A percentile compares a stretch with the other conserved stretches of the same genome.
Evolutionary conservation across 2,113 vertebrate species (phyloP).

Genomic region (Peromyscus maniculatus): DNA sequence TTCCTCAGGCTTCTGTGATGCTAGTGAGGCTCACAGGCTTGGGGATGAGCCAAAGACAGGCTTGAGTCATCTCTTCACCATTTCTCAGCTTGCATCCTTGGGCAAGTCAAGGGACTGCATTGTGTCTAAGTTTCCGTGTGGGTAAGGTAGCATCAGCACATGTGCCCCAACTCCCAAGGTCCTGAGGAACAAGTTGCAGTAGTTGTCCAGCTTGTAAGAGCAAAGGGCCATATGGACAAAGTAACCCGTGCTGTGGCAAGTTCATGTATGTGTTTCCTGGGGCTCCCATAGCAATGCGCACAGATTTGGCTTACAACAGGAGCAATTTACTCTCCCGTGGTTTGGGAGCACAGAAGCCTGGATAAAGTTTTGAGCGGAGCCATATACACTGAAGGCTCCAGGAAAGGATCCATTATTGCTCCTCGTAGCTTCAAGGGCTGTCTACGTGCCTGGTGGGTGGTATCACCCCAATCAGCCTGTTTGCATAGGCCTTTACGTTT

Average conservation of each 20-base stretch:
- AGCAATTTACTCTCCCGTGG: neutral
- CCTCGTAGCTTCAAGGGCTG: neutral
- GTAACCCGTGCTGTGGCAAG: neutral
- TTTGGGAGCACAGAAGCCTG: neutral
- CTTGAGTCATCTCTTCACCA: neutral
- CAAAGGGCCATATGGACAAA: accelerated
- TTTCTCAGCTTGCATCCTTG: neutral
- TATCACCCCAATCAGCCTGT: neutral
- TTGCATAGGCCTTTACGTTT: neutral
- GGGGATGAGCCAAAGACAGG: neutral
- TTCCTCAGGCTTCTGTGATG: neutral
- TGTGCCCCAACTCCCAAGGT: neutral
- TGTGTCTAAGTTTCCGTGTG: neutral
- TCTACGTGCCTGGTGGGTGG: neutral
- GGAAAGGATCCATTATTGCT: neutral
- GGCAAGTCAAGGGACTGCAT: neutral
- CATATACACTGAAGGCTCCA: neutral
- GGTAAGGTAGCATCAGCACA: neutral
- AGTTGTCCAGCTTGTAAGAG: neutral
- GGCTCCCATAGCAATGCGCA: neutral
- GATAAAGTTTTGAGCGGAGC: neutral
- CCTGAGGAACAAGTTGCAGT: neutral
- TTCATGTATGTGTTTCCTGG: neutral
- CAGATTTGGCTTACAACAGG: neutral
- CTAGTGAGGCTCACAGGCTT: neutral